A percentile compares a stretch with the other conserved stretches of the same genome.
These are phyloP conservation scores for Argopecten irradians DNA, from an alignment of 1,140 invertebrate species.

Conservation along the genomic window DNA sequence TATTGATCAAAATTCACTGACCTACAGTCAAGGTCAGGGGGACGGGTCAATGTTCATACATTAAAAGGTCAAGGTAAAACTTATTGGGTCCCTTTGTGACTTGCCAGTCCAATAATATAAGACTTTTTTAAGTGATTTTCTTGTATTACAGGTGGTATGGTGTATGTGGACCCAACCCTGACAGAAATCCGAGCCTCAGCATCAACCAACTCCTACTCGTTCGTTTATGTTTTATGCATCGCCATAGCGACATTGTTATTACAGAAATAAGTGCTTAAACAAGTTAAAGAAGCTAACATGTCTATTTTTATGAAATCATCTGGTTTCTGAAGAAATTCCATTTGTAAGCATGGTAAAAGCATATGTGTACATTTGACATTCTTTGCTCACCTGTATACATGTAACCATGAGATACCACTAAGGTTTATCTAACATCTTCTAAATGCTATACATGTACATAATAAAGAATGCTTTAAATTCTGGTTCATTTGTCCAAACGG, in stretches of 20 bases:
- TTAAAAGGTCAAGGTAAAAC: too few relatives aligned
- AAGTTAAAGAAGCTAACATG: background rate
- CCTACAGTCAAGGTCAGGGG: too few relatives aligned
- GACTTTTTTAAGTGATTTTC: background rate
- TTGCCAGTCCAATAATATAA: too few relatives aligned
- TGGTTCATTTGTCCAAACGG: too few relatives aligned
- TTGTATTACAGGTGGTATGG: slow-evolving; percentile 38
- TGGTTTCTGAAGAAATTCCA: background rate
- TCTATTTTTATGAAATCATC: background rate
- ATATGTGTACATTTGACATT: background rate
- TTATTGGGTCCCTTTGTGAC: too few relatives aligned
- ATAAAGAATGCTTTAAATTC: too few relatives aligned
- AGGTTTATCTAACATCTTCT: too few relatives aligned
- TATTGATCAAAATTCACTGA: too few relatives aligned
- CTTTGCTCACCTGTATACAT: too few relatives aligned
- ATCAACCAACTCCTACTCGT: background rate
- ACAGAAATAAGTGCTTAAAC: background rate
- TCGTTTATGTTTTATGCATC: background rate
- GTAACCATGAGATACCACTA: too few relatives aligned
- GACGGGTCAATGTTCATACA: too few relatives aligned
- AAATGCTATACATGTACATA: too few relatives aligned
- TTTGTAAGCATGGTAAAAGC: background rate
- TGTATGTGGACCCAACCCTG: slow-evolving; percentile 35
- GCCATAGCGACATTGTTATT: background rate
- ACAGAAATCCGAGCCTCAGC: slow-evolving; percentile 36